Percentiles rank a stretch among this genome's conserved stretches.
These are phyloP conservation scores for Mormyrus iriodes DNA, from an alignment of 2,113 vertebrate species.

Conservation along the genomic window DNA sequence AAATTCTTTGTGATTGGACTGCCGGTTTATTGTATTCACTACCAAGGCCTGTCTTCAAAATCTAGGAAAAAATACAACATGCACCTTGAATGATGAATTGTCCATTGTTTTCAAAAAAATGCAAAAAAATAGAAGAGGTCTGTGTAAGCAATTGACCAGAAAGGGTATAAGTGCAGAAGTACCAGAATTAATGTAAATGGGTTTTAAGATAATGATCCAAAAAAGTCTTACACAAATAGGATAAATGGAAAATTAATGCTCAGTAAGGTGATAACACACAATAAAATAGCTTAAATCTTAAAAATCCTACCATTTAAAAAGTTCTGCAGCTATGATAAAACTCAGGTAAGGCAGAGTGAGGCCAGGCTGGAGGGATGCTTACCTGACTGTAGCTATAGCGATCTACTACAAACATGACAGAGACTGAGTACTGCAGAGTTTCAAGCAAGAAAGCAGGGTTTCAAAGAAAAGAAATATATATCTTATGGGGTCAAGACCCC, in stretches of 20 bases:
- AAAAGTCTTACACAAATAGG: neutral
- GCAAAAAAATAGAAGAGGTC: neutral
- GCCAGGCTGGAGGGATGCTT: neutral
- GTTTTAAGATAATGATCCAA: neutral
- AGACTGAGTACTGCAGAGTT: neutral
- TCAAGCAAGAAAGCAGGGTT: neutral
- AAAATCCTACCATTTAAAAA: too few relatives aligned
- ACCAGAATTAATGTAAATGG: neutral
- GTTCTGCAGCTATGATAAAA: neutral
- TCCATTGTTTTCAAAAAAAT: neutral
- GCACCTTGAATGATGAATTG: neutral
- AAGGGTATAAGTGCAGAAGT: neutral
- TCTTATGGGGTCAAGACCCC: neutral
- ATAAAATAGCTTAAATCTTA: neutral
- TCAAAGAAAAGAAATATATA: neutral
- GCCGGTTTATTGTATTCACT: neutral
- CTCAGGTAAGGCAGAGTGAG: neutral
- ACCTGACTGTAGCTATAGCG: neutral
- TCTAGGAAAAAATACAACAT: neutral
- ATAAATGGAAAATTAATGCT: neutral
- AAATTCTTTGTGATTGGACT: neutral
- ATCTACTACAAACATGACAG: neutral
- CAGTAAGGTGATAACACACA: neutral
- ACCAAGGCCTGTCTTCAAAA: neutral
- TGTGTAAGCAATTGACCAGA: neutral